phyloP scores from a whole-genome alignment of 2,888 invertebrate species.

The Halocaridina rubra region DNA sequence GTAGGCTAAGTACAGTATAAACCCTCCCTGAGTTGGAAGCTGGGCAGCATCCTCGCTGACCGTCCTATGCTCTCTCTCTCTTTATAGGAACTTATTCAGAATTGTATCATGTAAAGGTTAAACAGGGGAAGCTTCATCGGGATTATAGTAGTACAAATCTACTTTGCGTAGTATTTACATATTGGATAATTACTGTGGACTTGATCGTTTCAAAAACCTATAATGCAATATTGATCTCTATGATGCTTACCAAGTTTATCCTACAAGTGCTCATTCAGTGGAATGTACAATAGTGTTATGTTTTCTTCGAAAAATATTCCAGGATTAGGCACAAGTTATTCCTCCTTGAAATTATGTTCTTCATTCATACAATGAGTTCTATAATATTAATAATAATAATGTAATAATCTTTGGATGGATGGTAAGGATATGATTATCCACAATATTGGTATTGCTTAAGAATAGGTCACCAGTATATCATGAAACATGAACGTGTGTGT shows the following conservation, averaged over 20 bases:
- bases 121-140: background rate
- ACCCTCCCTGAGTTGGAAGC: slow-evolving; percentile 59
- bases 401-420: slow-evolving; percentile 54
- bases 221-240: too few species aligned
- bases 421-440: too few species aligned
- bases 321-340: slow-evolving; percentile 60
- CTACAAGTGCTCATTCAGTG: slow-evolving; percentile 51
- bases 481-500: slow-evolving; percentile 56
- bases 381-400: slow-evolving; percentile 43
- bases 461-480: slow-evolving; percentile 53
- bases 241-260: slow-evolving; percentile 31
- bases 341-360: too few species aligned
- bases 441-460: slow-evolving; percentile 54
- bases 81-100: slow-evolving; percentile 56
- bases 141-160: too few species aligned
- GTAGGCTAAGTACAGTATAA: slow-evolving; percentile 53
- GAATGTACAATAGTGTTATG: slow-evolving; percentile 60
- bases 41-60: slow-evolving; percentile 51
- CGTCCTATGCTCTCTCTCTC: slow-evolving; percentile 60
- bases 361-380: too few species aligned
- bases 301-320: slow-evolving; percentile 56
- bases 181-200: too few species aligned
- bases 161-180: too few species aligned
- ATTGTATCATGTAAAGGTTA: slow-evolving; percentile 35
- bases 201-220: too few species aligned